Evolutionary conservation across 2,797 vertebrate genomes (phyloP).

Genomic region (Poeciliopsis paucimaculata): DNA sequence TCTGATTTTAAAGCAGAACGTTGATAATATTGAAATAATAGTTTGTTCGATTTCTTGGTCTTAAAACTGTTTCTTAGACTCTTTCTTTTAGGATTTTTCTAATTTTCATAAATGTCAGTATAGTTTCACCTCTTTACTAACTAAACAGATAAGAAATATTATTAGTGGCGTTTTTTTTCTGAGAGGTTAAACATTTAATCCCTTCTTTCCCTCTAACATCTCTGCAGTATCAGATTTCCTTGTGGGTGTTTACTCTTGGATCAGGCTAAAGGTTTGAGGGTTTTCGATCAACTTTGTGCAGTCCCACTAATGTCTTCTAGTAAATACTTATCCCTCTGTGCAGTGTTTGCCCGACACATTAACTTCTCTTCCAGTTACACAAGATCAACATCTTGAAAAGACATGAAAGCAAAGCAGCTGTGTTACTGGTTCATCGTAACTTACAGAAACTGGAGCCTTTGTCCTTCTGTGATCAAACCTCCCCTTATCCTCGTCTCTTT

Average conservation of each 20-base stretch:
- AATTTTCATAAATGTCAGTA: neutral
- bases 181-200: neutral
- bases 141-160: neutral
- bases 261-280: neutral
- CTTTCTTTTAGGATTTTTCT: neutral
- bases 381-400: neutral
- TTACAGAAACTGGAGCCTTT: conserved; percentile 2
- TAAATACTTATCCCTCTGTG: too few species aligned
- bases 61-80: neutral
- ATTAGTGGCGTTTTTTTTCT: neutral
- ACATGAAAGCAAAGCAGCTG: neutral
- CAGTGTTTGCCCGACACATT: neutral
- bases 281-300: neutral
- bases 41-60: neutral
- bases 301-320: neutral
- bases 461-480: conserved; percentile 35
- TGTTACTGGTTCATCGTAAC: conserved; percentile 2
- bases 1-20: neutral
- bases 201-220: neutral
- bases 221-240: neutral
- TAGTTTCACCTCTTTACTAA: neutral
- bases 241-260: neutral
- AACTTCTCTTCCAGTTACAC: neutral
- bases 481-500: conserved; percentile 62
- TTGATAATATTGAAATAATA: neutral